Evolutionary conservation across 2,113 vertebrate genomes (phyloP).

Genomic region (Amblyornis subalaris): DNA sequence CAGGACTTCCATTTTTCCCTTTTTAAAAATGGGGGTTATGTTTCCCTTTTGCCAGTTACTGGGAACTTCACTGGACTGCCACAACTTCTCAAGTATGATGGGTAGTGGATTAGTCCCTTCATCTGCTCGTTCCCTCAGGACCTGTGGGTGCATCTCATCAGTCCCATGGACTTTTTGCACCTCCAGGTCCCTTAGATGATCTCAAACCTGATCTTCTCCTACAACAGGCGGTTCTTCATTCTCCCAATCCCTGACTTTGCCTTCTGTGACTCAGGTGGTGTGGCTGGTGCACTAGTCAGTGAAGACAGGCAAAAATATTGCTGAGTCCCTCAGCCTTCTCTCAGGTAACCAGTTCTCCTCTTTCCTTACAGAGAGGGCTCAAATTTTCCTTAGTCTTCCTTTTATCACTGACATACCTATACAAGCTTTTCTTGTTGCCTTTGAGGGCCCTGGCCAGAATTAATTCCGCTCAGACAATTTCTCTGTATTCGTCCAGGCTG

Average conservation of each 20-base stretch:
- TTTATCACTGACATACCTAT: neutral
- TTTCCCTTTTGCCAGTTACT: neutral
- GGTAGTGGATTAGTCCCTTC: neutral
- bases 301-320: neutral
- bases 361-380: neutral
- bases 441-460: neutral
- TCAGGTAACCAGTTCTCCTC: neutral
- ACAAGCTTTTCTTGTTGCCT: neutral
- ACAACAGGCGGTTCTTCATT: neutral
- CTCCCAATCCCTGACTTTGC: neutral
- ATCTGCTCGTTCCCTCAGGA: neutral
- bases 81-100: neutral
- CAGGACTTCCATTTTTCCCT: neutral
- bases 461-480: neutral
- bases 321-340: neutral
- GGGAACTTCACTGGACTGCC: neutral
- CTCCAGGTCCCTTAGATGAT: neutral
- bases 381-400: neutral
- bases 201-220: neutral
- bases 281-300: neutral
- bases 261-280: neutral
- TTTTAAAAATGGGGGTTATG: neutral
- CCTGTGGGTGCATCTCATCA: neutral
- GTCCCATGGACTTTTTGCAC: neutral
- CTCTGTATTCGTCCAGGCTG: neutral